A percentile compares a stretch with the other conserved stretches of the same genome.
Evolutionary conservation across 2,113 vertebrate genomes (phyloP).

Genomic region (Aphelocoma coerulescens): DNA sequence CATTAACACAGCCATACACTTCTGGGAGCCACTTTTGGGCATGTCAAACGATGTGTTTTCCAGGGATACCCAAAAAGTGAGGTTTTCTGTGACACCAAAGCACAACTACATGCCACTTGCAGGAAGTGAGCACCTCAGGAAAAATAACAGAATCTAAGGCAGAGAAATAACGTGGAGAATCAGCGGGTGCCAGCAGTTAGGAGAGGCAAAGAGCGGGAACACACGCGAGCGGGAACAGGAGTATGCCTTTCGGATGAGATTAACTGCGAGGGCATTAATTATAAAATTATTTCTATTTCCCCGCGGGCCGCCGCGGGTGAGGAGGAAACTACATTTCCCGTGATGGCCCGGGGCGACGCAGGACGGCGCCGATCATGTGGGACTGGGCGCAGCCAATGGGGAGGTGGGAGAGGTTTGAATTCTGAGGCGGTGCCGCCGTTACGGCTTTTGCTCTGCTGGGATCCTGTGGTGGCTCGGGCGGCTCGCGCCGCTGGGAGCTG

Average conservation of each 20-base stretch:
- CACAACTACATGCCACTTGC: neutral
- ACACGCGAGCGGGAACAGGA: too few species aligned
- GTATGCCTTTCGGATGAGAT: neutral
- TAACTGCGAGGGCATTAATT: neutral
- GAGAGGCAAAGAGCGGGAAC: neutral
- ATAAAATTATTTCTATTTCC: too few species aligned
- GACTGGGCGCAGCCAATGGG: neutral
- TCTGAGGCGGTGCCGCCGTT: neutral
- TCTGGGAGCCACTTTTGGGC: too few species aligned
- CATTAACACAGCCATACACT: too few species aligned
- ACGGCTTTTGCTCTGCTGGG: neutral
- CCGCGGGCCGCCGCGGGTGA: too few species aligned
- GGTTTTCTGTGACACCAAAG: neutral
- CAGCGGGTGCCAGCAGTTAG: neutral
- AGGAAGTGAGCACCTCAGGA: too few species aligned
- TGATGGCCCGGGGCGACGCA: neutral
- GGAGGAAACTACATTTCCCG: too few species aligned
- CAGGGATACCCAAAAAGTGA: neutral
- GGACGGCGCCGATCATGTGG: neutral
- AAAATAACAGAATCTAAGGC: neutral
- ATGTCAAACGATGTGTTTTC: neutral
- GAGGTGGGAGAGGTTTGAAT: neutral
- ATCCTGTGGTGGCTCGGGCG: rapidly evolving
- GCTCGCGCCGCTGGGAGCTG: too few species aligned
- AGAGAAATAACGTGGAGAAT: neutral